Evolutionary conservation across 2,113 vertebrate genomes (phyloP).

Genomic region (rat (Rattus norvegicus)): GRCr8 NC_086036.1:54951001-54951500

Average conservation of each 20-base stretch:
- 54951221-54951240: neutral
- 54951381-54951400: neutral
- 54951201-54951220: neutral
- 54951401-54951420: neutral
- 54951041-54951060: neutral
- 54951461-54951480: neutral
- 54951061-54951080: neutral
- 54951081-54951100: neutral
- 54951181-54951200: slow-evolving; percentile 21
- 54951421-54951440: neutral
- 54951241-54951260: slow-evolving; percentile 1
- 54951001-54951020: neutral
- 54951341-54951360: neutral
- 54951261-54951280: neutral
- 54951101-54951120: slow-evolving; percentile 28
- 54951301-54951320: neutral
- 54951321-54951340: neutral
- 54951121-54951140: slow-evolving; percentile 11
- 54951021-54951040: neutral
- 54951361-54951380: neutral
- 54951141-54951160: neutral
- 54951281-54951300: neutral
- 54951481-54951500: neutral
- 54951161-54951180: neutral
- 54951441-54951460: neutral